A percentile compares a stretch with the other conserved stretches of the same genome.
These are phyloP conservation scores for Enteromius fasciolatus DNA, from an alignment of 2,797 vertebrate genomes.

Conservation along the genomic window DNA sequence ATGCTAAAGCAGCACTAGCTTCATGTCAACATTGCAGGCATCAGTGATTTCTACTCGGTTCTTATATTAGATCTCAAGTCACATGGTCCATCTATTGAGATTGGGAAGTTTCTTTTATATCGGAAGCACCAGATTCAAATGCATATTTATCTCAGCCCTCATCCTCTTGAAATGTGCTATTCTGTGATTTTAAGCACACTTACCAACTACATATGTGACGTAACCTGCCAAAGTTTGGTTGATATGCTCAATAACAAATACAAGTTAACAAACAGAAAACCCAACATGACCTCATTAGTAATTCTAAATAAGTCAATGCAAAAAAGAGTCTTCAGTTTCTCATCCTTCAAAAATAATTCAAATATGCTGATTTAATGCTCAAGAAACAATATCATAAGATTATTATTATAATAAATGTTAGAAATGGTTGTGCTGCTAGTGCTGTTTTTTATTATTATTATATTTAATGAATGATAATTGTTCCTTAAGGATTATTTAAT, in stretches of 20 bases:
- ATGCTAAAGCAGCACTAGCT: slow-evolving; percentile 20
- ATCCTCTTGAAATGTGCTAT: slow-evolving; percentile 18
- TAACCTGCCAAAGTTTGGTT: not conserved
- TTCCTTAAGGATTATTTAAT: not conserved
- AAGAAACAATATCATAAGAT: not conserved
- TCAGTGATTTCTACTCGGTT: slow-evolving; percentile 23
- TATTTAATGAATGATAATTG: not conserved
- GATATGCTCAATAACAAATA: not conserved
- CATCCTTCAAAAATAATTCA: not conserved
- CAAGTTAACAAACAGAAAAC: not conserved
- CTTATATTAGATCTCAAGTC: slow-evolving; percentile 25
- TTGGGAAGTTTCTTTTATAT: not conserved
- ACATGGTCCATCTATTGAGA: not conserved
- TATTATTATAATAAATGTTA: not conserved
- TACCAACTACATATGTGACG: not conserved
- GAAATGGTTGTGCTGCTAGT: not conserved
- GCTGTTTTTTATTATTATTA: not conserved
- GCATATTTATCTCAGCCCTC: not conserved
- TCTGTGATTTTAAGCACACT: not conserved
- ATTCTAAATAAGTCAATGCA: not conserved
- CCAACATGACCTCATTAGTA: not conserved
- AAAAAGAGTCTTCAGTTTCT: not conserved
- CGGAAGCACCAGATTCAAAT: not conserved
- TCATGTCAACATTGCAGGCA: slow-evolving; percentile 8
- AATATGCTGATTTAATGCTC: not conserved